Conservation (phyloP, 2,888 invertebrate genomes). For the Machimus atricapillus region DNA sequence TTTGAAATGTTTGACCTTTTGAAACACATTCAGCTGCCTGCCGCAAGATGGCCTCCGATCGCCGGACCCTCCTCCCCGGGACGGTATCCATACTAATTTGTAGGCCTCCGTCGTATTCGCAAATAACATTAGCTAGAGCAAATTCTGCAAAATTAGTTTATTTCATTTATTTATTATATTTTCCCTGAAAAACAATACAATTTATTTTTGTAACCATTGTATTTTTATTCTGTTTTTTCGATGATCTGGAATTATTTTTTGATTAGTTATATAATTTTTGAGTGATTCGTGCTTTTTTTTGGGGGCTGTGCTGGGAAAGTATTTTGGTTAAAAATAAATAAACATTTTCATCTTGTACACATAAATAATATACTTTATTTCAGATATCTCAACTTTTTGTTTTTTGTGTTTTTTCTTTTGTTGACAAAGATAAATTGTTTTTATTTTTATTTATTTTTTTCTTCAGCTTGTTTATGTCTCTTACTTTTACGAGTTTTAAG, state of each 20-base stretch:
- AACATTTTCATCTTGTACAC: background rate
- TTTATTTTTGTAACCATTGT: too few species aligned
- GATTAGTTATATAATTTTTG: background rate
- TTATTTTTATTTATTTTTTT: too few species aligned
- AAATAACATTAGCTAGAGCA: constrained; percentile 40
- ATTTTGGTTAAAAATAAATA: background rate
- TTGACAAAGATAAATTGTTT: background rate
- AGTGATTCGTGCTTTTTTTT: background rate
- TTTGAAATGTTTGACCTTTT: constrained; percentile 87
- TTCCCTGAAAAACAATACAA: background rate
- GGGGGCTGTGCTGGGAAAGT: background rate
- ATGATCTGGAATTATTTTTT: background rate
- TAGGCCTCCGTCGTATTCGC: constrained; percentile 48
- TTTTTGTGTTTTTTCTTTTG: background rate
- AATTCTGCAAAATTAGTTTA: constrained; percentile 2
- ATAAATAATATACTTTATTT: background rate
- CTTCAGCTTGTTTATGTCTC: background rate
- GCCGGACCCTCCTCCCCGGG: constrained; percentile 67
- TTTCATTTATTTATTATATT: background rate
- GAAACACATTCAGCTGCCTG: constrained; percentile 85
- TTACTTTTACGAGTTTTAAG: background rate
- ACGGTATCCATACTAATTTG: constrained; percentile 46
- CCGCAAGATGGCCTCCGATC: constrained; percentile 78
- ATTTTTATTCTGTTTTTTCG: background rate
- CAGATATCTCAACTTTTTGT: background rate